These are phyloP conservation scores for Drosophila obscura DNA, from an alignment of 1,140 invertebrate species.

Conservation along the genomic window DNA sequence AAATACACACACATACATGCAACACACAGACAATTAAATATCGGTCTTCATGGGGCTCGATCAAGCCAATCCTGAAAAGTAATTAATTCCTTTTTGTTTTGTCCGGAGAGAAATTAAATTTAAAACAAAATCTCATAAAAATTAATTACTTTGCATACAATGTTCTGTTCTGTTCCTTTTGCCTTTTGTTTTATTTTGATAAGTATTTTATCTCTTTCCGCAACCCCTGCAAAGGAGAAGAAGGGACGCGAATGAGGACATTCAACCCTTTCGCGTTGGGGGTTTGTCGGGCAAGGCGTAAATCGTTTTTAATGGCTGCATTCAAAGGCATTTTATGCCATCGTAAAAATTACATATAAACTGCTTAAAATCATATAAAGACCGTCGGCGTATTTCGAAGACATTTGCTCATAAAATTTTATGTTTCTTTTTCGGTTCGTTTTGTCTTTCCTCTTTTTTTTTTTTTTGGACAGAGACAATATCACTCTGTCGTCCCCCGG, in stretches of 20 bases:
- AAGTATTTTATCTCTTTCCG: slow-evolving; percentile 55
- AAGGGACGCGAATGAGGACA: slow-evolving; percentile 2
- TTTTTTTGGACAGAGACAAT: slow-evolving; percentile 44
- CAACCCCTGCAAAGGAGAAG: slow-evolving; percentile 11
- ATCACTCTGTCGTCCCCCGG: slow-evolving; percentile 40
- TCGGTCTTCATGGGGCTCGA: slow-evolving; percentile 2
- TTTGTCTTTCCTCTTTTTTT: slow-evolving; percentile 28
- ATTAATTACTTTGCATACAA: slow-evolving; percentile 71
- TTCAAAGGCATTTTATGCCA: slow-evolving; percentile 79
- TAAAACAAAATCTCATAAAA: slow-evolving; percentile 62
- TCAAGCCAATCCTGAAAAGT: slow-evolving; percentile 24
- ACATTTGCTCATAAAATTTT: slow-evolving; percentile 74
- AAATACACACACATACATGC: slow-evolving; percentile 8
- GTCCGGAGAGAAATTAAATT: slow-evolving; percentile 50
- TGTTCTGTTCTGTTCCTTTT: slow-evolving; percentile 18
- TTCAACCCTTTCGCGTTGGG: slow-evolving; percentile 30
- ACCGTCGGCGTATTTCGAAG: slow-evolving; percentile 63
- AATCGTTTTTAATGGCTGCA: slow-evolving; percentile 82
- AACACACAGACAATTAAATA: slow-evolving; percentile 12
- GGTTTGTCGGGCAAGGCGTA: slow-evolving; percentile 66
- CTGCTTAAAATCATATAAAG: slow-evolving; percentile 82
- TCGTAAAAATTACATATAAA: slow-evolving; percentile 81
- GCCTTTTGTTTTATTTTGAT: slow-evolving; percentile 48
- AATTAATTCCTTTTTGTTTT: slow-evolving; percentile 39
- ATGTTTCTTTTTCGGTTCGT: slow-evolving; percentile 58